Base-by-base conservation (phyloP, 2,113 vertebrate species). In the Hippotragus niger region DNA sequence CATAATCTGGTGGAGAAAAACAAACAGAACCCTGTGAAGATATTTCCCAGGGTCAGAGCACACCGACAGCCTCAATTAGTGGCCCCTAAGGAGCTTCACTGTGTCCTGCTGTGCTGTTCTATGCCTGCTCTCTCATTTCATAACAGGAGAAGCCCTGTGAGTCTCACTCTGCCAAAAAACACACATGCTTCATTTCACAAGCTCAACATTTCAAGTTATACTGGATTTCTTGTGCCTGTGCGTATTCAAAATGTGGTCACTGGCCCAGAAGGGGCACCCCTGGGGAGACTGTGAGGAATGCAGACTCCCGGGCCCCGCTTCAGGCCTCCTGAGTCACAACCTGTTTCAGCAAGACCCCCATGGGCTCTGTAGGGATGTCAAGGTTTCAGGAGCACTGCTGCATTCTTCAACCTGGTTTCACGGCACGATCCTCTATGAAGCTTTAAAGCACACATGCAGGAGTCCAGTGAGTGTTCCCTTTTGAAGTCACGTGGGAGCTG, bases 161-260 rank as follows among this genome's bases (percentile, higher is more conserved):
- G 36, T 71, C 86, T 94, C 84, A 15, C 89, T 81, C 40, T 95
- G 53, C 31, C 71, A 93, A 92, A 88, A 98, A 98, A 95, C 71
- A 94, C 93, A 74, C 33, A 82, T 2, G 71, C 88, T 94, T 81
- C 78, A 36, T 5, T 92, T 40, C 85, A n/a, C 88, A 83, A 93
- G 94, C 53, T 96, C 94, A 43, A 12, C 2, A 40, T 11, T 33
- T 80, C 90, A 10, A 74, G 85, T 97, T 50, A 25, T 6, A 27
- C 45, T 82, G 81, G 62, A 89, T 88, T 93, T 76, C 78, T 96
- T 62, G 36, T 6, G 6, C 80, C 53, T 53, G 25, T 80, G 1
- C 0, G 4, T 36, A 7, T n/a, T 55, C 64, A 19, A 3, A 88
- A 52, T 0, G 36, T n/a, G 89, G 53, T 58, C 52, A 47, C 0